Base-by-base conservation (phyloP, 92 coral and sea anemone species). In the Parazoanthus atlanticus region DNA sequence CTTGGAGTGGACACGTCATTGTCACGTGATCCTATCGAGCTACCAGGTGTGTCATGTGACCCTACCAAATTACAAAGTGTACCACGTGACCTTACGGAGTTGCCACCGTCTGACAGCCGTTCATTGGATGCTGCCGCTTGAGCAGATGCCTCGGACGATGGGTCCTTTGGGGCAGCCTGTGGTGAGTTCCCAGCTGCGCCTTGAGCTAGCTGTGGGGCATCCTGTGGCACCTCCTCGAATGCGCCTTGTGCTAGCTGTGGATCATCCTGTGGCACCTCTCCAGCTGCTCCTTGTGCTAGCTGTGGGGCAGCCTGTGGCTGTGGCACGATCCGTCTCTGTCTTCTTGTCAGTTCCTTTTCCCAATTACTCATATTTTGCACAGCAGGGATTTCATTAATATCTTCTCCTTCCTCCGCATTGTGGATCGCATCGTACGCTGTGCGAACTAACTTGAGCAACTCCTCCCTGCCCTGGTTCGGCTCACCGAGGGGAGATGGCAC, bases 301-400 rank as follows among this genome's bases (percentile, higher is more conserved):
- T 71, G 38, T 31, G 40, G 77, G 36, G 36, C 23, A 32, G 38
- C 26, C 43, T 11, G 77, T 30, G 77, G 43, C 23, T 36, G 38
- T 36, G 38, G 38, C 38, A 36, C 38, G 38, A 36, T 36, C 4
- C 38, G 38, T 36, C 38, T 2, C 58, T 16, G 78, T 8, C 56
- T 43, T n/a, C 47, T 82, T 54, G 13, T 8, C 29, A 23, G 15
- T 36, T 61, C 74, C 5, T 67, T 81, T 23, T 80, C 85, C n/a
- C 64, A 11, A 7, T 80, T 80, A 61, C 56, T 7, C 70, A 49
- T 54, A 36, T 80, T 80, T 15, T 56, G 85, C 66, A 80, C 85
- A 52, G 70, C 85, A 8, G 85, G 85, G 49, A 80, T 80, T 3
- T 80, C 72, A 80, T 54, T 33, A 52, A 80, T 23, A 80, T 79